Evolutionary conservation across 2,888 invertebrate species (phyloP).

Genomic region (Tridacna crocea): DNA sequence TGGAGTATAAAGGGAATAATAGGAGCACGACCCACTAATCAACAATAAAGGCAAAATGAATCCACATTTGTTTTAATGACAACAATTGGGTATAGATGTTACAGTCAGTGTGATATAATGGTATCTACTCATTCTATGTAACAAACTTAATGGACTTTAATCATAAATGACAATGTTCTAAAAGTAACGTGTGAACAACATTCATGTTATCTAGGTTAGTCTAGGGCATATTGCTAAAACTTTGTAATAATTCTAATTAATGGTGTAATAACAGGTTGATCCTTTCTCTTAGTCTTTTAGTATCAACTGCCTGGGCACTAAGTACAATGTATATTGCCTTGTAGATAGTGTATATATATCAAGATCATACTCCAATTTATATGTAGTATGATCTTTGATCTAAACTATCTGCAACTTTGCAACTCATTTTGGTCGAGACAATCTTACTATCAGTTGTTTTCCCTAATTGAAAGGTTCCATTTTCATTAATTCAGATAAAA

Average conservation of each 20-base stretch:
- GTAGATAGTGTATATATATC: no score
- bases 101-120: conserved; percentile 4
- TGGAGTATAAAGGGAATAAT: no score
- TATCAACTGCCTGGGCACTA: no score
- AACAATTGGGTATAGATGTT: conserved; percentile 28
- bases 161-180: background rate
- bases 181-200: background rate
- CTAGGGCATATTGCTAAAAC: background rate
- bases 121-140: conserved; percentile 2
- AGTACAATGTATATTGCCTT: no score
- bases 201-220: background rate
- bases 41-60: background rate
- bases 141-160: conserved; percentile 11
- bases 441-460: no score
- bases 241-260: background rate
- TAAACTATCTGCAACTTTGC: no score
- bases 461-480: no score
- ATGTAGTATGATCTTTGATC: no score
- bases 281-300: background rate
- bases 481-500: no score
- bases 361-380: no score
- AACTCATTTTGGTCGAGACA: no score
- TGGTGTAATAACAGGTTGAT: background rate
- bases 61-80: conserved; percentile 27
- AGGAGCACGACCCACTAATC: no score